Base-by-base conservation (phyloP, 2,113 vertebrate genomes). In the Solea senegalensis region DNA sequence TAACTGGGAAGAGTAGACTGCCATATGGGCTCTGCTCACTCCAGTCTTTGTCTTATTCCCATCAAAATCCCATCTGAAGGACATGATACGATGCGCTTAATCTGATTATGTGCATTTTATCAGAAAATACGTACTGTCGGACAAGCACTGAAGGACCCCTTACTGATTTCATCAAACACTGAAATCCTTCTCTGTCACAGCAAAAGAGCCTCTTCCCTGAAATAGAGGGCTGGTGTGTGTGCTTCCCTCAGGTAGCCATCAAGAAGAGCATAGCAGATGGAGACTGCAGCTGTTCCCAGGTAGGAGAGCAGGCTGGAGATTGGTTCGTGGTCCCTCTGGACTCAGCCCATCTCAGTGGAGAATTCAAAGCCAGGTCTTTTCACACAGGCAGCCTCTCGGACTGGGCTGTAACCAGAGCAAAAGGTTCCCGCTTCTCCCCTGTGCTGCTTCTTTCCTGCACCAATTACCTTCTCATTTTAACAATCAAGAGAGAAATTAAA, bases 191-290 rank as follows among this genome's bases (percentile, higher is more conserved):
- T 77, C 73, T 84, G 81, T 90, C 80, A 82, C 53, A 78, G 74
- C 56, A 86, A 75, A 54, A 65, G 43, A 65, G 63, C 44, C 54
- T 70, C 63, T 69, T 45, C 62, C 57, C 66, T 77, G 72, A 89
- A 90, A 87, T 85, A 21, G 70, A 80, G 71, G 82, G 78, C 80
- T 72, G 84, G 1, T 21, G 76, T 78, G 70, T 65, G 15, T 4
- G 46, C 69, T 79, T 88, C 83, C 86, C 86, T 80, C 63, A 90
- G 92, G 92, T 91, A 90, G 83, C 64, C 72, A 74, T 74, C 80
- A 82, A 84, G 77, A 90, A 82, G 89, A 79, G 82, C 82, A 21
- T 83, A 88, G 83, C 93, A 94, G 93, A 94, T 94, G 93, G 93
- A 81, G 65, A 67, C 72, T 82, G 86, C 93, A 94, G 93, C 89